Conservation (phyloP, 1,140 invertebrate genomes). For the Pseudomyrmex cubaensis region DNA sequence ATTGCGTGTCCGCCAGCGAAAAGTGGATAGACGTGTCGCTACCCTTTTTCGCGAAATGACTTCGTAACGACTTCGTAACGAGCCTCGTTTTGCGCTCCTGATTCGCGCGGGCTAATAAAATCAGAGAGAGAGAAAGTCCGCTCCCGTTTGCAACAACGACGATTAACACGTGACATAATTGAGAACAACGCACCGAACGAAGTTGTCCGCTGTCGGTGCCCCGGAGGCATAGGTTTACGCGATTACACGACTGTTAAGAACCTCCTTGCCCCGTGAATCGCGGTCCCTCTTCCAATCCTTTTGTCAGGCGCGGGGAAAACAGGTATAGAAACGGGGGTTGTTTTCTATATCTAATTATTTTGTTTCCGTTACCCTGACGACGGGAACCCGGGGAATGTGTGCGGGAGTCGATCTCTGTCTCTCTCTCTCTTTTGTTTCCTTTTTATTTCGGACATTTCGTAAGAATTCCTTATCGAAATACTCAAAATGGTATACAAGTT, state of each 20-base stretch:
- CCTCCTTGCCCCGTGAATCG: conserved; percentile 2
- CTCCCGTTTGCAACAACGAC: conserved; percentile 23
- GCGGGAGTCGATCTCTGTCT: neutral
- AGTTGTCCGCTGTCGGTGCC: conserved; percentile 37
- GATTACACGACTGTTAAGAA: conserved; percentile 52
- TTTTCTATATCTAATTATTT: conserved; percentile 60
- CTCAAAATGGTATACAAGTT: no score
- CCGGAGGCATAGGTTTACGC: conserved; percentile 43
- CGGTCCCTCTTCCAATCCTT: conserved; percentile 31
- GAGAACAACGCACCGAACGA: conserved; percentile 60
- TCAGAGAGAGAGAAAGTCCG: conserved; percentile 1
- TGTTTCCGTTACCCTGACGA: conserved; percentile 62
- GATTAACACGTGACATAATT: conserved; percentile 63
- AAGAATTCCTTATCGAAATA: no score
- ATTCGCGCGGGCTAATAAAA: conserved; percentile 55
- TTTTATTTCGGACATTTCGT: no score
- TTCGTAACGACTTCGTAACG: conserved; percentile 42
- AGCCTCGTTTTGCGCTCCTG: conserved; percentile 40
- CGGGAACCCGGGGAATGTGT: conserved; percentile 10
- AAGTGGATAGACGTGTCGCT: conserved; percentile 1
- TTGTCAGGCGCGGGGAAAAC: conserved; percentile 6
- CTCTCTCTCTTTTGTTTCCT: no score
- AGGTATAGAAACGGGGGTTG: conserved; percentile 50
- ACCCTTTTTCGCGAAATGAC: conserved; percentile 40
- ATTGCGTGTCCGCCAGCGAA: conserved; percentile 48